Evolutionary conservation across 2,797 vertebrate genomes (phyloP).

Genomic region (Gymnodraco acuticeps): DNA sequence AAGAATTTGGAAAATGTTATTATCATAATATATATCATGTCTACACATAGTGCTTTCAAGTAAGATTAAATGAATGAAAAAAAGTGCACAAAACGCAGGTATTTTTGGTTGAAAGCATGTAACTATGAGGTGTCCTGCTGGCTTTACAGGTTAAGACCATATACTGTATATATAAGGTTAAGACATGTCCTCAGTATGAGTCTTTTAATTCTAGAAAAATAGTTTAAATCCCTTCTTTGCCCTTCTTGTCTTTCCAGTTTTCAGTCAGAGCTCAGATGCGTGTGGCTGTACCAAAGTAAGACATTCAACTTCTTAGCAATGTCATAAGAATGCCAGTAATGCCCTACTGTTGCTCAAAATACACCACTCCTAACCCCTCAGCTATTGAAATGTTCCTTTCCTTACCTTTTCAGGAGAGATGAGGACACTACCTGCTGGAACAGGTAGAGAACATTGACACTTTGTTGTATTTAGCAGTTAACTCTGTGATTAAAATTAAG

Average conservation of each 20-base stretch:
- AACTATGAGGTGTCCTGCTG: neutral
- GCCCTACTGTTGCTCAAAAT: neutral
- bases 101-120: neutral
- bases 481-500: neutral
- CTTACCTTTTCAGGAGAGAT: slow-evolving; percentile 67
- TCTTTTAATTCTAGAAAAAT: no score
- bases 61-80: no score
- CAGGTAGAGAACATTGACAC: slow-evolving; percentile 64
- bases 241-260: slow-evolving; percentile 73
- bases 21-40: no score
- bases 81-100: neutral
- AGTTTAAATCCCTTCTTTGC: neutral
- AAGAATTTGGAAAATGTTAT: no score
- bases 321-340: slow-evolving; percentile 14
- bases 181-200: no score
- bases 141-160: no score
- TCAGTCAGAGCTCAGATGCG: slow-evolving; percentile 81
- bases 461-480: neutral
- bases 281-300: slow-evolving; percentile 86
- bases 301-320: neutral
- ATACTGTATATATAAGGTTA: no score
- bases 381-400: slow-evolving; percentile 1
- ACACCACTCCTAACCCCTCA: neutral
- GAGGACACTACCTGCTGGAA: slow-evolving; percentile 71
- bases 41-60: no score